A percentile compares a stretch with the other conserved stretches of the same genome.
Evolutionary conservation across 2,888 invertebrate genomes (phyloP).

Genomic region (Cheilosia variabilis): DNA sequence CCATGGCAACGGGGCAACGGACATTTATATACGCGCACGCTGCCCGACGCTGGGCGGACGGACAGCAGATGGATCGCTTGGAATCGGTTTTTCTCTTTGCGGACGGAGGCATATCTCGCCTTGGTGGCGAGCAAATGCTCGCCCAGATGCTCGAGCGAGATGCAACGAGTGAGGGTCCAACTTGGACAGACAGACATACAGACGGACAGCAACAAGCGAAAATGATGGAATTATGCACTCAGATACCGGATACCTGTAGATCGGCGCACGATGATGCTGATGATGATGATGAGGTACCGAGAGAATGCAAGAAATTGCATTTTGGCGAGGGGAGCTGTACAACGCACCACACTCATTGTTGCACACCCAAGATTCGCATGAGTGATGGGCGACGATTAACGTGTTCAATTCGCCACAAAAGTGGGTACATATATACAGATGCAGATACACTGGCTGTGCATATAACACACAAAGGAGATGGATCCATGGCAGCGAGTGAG

Average conservation of each 20-base stretch:
- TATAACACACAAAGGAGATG: slow-evolving; percentile 49
- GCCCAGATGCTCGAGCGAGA: slow-evolving; percentile 49
- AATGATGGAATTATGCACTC: slow-evolving; percentile 75
- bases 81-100: slow-evolving; percentile 69
- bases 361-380: slow-evolving; percentile 58
- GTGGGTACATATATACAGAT: slow-evolving; percentile 21
- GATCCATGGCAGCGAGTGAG: slow-evolving; percentile 50
- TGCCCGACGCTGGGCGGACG: slow-evolving; percentile 51
- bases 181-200: slow-evolving; percentile 46
- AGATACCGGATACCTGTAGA: slow-evolving; percentile 74
- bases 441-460: slow-evolving; percentile 37
- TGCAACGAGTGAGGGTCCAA: slow-evolving; percentile 35
- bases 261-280: slow-evolving; percentile 53
- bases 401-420: slow-evolving; percentile 72
- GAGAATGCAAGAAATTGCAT: slow-evolving; percentile 47
- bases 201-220: slow-evolving; percentile 65
- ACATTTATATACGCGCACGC: not conserved
- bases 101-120: slow-evolving; percentile 21
- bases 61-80: slow-evolving; percentile 73
- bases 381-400: slow-evolving; percentile 74
- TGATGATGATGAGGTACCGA: slow-evolving; percentile 22
- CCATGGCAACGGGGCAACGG: slow-evolving; percentile 18
- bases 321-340: slow-evolving; percentile 41
- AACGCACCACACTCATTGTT: slow-evolving; percentile 67
- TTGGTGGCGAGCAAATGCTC: slow-evolving; percentile 54